These are phyloP conservation scores for Pseudorhombus dupliciocellatus DNA, from an alignment of 2,113 vertebrate genomes.

Conservation along the genomic window DNA sequence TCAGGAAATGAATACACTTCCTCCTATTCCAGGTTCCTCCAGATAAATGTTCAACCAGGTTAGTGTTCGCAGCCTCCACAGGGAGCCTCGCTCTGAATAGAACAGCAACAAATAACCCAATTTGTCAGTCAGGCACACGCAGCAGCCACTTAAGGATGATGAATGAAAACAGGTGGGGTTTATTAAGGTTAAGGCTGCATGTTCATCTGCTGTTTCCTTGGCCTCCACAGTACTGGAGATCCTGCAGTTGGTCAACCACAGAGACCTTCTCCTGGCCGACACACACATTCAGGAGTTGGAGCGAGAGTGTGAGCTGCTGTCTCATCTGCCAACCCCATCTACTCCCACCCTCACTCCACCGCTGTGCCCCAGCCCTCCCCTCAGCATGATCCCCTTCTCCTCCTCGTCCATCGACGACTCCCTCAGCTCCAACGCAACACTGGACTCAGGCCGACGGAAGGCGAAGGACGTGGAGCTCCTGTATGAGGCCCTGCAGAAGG, in stretches of 20 bases:
- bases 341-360: conserved; percentile 53
- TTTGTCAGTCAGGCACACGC: conserved; percentile 39
- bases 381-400: conserved; percentile 29
- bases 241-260: conserved; percentile 87
- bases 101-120: conserved; percentile 44
- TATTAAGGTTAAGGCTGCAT: neutral
- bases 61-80: conserved; percentile 50
- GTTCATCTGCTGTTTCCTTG: neutral
- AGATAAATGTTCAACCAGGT: conserved; percentile 59
- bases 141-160: conserved; percentile 4
- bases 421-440: conserved; percentile 64
- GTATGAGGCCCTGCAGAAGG: conserved; percentile 87
- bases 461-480: conserved; percentile 89
- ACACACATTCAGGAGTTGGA: conserved; percentile 91
- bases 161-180: neutral
- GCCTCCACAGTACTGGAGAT: conserved; percentile 86
- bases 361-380: conserved; percentile 31
- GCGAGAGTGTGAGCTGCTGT: conserved; percentile 83
- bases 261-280: conserved; percentile 87
- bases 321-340: conserved; percentile 51
- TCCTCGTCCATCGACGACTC: conserved; percentile 55
- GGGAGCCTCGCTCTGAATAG: conserved; percentile 43
- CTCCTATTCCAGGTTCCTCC: conserved; percentile 48
- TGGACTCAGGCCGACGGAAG: conserved; percentile 80
- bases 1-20: conserved; percentile 73